Evolutionary conservation across 1,140 invertebrate species (phyloP), one percentile per base, ranked within the genome.

Genomic region (Capitella teleta): DNA sequence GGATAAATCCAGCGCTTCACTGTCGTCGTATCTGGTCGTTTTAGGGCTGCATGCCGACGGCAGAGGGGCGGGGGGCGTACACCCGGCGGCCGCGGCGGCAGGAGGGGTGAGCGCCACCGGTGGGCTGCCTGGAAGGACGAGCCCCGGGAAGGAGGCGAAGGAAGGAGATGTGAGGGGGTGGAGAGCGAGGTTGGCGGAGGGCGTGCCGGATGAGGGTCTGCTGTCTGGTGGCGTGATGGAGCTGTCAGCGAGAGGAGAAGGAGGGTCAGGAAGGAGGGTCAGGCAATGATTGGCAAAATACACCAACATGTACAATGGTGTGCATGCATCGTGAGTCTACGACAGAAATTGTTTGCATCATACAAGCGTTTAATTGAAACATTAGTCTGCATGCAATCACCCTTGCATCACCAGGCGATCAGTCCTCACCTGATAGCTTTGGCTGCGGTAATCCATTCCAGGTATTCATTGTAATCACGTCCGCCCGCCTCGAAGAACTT

Each of bases 401-500:
- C n/a, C n/a, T n/a, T n/a, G n/a, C n/a, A n/a, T n/a, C n/a, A n/a
- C n/a, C n/a, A n/a, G n/a, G n/a, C n/a, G n/a, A n/a, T n/a, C n/a
- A n/a, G n/a, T n/a, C n/a, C n/a, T n/a, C n/a, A n/a, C n/a, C n/a
- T n/a, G n/a, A n/a, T n/a, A n/a, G n/a, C n/a, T n/a, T n/a, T n/a
- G n/a, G n/a, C n/a, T n/a, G n/a, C n/a, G n/a, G n/a, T n/a, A n/a
- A n/a, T n/a, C 45, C 45, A 47, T 12, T 32, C 28, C 14, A 51
- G 19, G 40, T 51, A 51, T 16, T 30, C 49, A 16, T 47, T 25
- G 40, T 51, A 51, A 18, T 19, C 40, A 10, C 49, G 49, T 10
- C 49, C 49, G 5, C 49, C 49, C n/a, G 49, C 49, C 49, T 51
- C 49, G 26, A 43, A 51, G 49, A 51, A 51, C 38, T 32, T 28